Base-by-base conservation (phyloP, 2,888 invertebrate species). In the Imbricaverruca yamaguchii region DNA sequence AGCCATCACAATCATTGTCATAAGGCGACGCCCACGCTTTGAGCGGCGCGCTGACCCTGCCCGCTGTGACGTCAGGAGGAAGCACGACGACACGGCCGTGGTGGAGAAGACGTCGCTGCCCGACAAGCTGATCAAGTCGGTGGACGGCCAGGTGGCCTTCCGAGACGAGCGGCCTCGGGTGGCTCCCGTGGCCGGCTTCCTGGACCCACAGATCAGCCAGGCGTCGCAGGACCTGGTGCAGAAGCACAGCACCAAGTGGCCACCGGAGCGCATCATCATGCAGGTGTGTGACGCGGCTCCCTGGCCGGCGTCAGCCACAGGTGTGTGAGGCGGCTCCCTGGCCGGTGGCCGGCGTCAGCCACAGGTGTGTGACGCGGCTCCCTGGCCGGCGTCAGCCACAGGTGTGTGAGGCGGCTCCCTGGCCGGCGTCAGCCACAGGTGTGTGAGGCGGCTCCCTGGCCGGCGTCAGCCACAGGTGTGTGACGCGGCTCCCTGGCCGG, bases 171-270 rank as follows among this genome's bases (percentile, higher is more conserved):
- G 85, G 39, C 85, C 85, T 13, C 84, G 84, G 84, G 86, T 87
- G 18, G 86, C 86, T 85, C 87, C 88, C 25, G 85, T 88, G 59
- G 86, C 85, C 81, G 87, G 87, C 83, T 88, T 88, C 83, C 87
- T 87, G 25, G 87, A 87, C 79, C 84, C 85, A 53, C 86, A 86
- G 80, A 85, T 88, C 65, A 87, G 87, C 85, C 84, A 84, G 77
- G 87, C 87, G 0, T 87, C 87, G 67, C 86, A 86, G 1, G 84
- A 85, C 61, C 83, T 88, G 61, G 84, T 87, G 8, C 81, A 84
- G 23, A 84, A 86, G 81, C 87, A 88, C 81, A 80, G 81, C 0
- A 61, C 82, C 18, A 85, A 84, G 82, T 80, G 82, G 59, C 84
- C 86, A 0, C 83, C 82, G 13, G 87, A 87, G 82, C 85, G 85